Percentiles rank a stretch among this genome's conserved stretches.
Evolutionary conservation across 30 jellyfish, hydroid and myxozoan species (phyloP).

Genomic region (Phacellophora camtschatica): DNA sequence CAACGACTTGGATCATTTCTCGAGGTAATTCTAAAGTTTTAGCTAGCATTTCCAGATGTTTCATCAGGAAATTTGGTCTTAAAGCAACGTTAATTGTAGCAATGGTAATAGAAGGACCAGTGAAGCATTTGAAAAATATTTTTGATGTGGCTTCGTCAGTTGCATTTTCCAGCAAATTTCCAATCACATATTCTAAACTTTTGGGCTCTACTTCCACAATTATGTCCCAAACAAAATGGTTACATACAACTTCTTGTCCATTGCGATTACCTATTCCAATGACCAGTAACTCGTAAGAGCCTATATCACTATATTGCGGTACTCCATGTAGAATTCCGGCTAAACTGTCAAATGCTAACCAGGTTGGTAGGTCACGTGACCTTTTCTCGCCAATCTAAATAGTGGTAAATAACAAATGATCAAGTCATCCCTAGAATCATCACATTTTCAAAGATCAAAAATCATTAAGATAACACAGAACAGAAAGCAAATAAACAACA

Average conservation of each 20-base stretch:
- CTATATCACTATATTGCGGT: constrained; percentile 53
- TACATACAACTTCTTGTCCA: constrained; percentile 36
- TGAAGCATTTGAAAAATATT: neutral
- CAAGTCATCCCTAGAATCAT: neutral
- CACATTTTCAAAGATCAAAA: neutral
- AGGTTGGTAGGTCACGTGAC: constrained; percentile 35
- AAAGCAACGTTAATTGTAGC: constrained; percentile 6
- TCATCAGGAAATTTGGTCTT: neutral
- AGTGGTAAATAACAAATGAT: neutral
- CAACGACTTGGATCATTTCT: constrained; percentile 21
- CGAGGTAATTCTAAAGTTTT: neutral
- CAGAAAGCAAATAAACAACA: neutral
- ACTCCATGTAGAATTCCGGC: constrained; percentile 33
- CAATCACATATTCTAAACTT: constrained; percentile 17
- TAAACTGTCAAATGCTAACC: constrained; percentile 7
- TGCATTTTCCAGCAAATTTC: constrained; percentile 3
- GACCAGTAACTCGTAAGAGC: constrained; percentile 8
- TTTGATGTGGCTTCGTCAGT: neutral
- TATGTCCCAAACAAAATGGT: constrained; percentile 2
- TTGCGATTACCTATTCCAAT: constrained; percentile 27
- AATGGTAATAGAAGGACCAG: neutral
- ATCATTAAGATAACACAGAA: too few relatives aligned
- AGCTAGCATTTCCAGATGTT: neutral
- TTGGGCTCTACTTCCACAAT: constrained; percentile 21
- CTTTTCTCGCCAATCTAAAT: constrained; percentile 19